Evolutionary conservation across 1,140 invertebrate species (phyloP), one percentile per base, ranked within the genome.

Genomic region (Melanaphis sacchari): DNA sequence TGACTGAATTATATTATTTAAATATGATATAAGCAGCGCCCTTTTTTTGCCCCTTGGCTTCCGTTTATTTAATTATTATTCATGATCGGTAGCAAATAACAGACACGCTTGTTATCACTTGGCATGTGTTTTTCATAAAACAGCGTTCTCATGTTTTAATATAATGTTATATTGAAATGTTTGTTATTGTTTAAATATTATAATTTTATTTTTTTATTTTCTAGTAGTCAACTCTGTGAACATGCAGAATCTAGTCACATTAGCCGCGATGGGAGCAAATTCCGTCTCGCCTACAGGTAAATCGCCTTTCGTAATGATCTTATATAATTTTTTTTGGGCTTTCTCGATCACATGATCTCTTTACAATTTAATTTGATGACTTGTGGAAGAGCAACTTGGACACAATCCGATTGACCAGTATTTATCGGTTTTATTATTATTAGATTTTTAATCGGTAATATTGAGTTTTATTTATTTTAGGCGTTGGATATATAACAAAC

Each of bases 221-320:
- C 18, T 90, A 94, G 93, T 97, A 97, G 94, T 95, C 36, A 95
- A 95, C 94, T 97, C 97, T 41, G 98, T 98, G 96, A 98, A 97
- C 94, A 97, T 98, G 95, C 98, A 98, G 95, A 98, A 98, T 95
- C 95, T 99, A 94, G 98, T 98, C 93, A 98, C 98, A 46, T 95
- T 98, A 94, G 98, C 98, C 54, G 98, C 98, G 24, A 97, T 98
- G 90, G 96, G 96, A 94, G 96, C 95, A 94, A 96, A 96, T 94
- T 95, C 95, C 94, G 96, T 96, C 93, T 96, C 96, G 94, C 96
- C 96, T 94, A 96, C 96, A 95, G 96, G 96, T 96, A 95, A 95
- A 95, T 15, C 41, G 82, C 87, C 7, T 0, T 85, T 31, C 31
- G 21, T 38, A 36, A 36, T 3, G 22, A 8, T 24, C n/a, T 1